Conservation (phyloP, 1,140 invertebrate species). For the Gonioctena quinquepunctata region DNA sequence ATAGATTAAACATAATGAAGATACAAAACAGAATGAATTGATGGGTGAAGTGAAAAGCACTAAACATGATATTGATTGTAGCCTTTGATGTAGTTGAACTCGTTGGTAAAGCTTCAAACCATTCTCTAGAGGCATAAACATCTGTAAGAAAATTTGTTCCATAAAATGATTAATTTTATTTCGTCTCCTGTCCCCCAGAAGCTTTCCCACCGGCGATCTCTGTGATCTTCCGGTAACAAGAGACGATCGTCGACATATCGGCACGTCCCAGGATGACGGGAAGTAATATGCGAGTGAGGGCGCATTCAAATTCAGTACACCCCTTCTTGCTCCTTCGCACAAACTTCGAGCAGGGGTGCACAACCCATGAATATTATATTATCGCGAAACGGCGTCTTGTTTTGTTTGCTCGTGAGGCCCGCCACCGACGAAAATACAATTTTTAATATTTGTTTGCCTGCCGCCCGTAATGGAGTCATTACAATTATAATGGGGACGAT, state of each 20-base stretch:
- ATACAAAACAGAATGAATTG: no score
- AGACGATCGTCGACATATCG: neutral
- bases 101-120: no score
- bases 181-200: neutral
- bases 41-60: no score
- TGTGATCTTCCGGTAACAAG: slow-evolving; percentile 15
- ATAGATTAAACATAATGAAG: no score
- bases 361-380: slow-evolving; percentile 27
- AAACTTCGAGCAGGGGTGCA: neutral
- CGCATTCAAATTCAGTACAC: slow-evolving; percentile 17
- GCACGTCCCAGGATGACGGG: slow-evolving; percentile 7
- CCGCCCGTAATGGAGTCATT: slow-evolving; percentile 13
- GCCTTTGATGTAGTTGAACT: no score
- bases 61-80: no score
- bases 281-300: slow-evolving; percentile 7
- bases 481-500: neutral
- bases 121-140: no score
- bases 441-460: slow-evolving; percentile 19
- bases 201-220: neutral
- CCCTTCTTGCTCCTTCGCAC: neutral
- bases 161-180: neutral
- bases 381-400: slow-evolving; percentile 14
- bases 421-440: neutral
- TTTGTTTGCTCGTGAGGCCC: neutral
- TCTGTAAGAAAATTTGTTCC: no score